These are phyloP conservation scores for Mirounga angustirostris DNA, from an alignment of 2,113 vertebrate species.

Conservation along the genomic window DNA sequence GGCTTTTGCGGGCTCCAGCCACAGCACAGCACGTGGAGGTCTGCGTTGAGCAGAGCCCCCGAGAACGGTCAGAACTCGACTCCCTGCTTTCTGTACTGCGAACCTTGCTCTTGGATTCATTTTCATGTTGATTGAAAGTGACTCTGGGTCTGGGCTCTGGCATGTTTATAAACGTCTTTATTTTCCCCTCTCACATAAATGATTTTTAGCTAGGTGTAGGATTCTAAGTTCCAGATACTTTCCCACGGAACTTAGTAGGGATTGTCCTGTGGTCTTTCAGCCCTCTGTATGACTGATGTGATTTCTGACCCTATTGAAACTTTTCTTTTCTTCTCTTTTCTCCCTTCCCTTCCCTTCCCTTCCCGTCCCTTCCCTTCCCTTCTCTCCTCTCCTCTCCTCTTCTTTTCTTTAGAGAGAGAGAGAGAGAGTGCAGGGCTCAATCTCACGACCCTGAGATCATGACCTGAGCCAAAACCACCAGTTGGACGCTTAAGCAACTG, in stretches of 20 bases:
- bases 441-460: neutral
- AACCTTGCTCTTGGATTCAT: neutral
- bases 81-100: neutral
- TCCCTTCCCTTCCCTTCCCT: neutral
- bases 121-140: neutral
- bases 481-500: neutral
- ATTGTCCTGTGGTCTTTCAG: neutral
- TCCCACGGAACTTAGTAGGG: neutral
- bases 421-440: neutral
- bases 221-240: neutral
- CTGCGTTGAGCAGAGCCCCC: rapidly evolving
- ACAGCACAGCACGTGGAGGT: neutral
- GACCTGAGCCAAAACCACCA: neutral
- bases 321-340: neutral
- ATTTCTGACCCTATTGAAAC: neutral
- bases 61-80: too few relatives aligned
- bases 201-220: neutral
- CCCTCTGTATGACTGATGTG: neutral
- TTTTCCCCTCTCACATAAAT: neutral
- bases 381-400: rapidly evolving
- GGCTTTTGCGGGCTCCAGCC: neutral
- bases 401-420: neutral
- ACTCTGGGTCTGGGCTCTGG: neutral
- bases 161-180: neutral
- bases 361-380: too few relatives aligned